phyloP scores from a whole-genome alignment of 2,888 invertebrate species.

The Orthosia cruda region DNA sequence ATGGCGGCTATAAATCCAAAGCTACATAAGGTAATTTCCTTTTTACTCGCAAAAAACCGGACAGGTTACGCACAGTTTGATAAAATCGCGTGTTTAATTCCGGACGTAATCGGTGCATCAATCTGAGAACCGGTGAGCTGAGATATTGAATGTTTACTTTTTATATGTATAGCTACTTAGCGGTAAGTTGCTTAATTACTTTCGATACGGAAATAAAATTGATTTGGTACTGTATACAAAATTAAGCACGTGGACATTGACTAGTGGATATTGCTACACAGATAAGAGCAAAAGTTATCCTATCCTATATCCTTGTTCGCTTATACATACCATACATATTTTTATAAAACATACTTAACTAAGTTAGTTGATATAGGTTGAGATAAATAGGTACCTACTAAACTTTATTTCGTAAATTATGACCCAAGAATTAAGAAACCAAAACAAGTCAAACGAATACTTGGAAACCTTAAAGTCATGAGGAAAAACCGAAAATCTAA shows the following conservation, averaged over 20 bases:
- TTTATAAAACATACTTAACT: too few species aligned
- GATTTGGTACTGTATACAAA: background rate
- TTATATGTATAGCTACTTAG: background rate
- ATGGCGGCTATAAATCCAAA: background rate
- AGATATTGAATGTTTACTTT: conserved; percentile 8
- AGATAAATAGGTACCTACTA: background rate
- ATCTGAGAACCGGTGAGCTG: conserved; percentile 28
- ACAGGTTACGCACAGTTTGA: conserved; percentile 28
- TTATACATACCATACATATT: too few species aligned
- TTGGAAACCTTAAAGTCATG: background rate
- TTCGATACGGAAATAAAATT: conserved; percentile 12
- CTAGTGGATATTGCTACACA: too few species aligned
- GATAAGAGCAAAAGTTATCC: background rate
- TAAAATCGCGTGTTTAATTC: conserved; percentile 39
- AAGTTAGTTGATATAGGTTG: too few species aligned
- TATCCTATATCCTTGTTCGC: too few species aligned
- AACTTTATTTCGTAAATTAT: conserved; percentile 15
- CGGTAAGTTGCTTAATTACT: background rate
- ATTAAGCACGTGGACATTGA: background rate
- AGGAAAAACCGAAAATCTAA: background rate
- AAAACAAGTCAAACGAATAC: background rate
- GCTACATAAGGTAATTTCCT: conserved; percentile 13
- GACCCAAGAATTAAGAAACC: background rate
- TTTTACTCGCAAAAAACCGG: conserved; percentile 26
- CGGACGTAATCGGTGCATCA: conserved; percentile 27